phyloP scores from a whole-genome alignment of 2,888 invertebrate species.

The Neoaliturus tenellus region DNA sequence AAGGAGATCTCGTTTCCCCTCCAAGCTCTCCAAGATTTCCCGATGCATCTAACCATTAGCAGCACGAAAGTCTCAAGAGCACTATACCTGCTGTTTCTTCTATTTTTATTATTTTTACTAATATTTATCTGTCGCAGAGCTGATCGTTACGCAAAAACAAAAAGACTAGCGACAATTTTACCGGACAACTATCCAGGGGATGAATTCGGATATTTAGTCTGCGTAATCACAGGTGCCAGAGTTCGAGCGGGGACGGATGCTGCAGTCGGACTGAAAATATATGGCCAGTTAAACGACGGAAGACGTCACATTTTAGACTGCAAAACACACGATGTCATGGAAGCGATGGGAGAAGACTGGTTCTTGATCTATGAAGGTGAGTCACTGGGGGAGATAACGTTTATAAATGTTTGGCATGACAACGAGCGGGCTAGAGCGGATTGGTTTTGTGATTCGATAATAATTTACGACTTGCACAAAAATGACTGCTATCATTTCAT shows the following conservation, averaged over 20 bases:
- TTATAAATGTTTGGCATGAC: neutral
- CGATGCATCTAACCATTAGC: no score
- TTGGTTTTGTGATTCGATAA: conserved; percentile 5
- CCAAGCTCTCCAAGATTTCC: no score
- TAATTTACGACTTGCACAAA: neutral
- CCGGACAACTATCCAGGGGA: neutral
- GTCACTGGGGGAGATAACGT: neutral
- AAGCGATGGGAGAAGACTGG: conserved; percentile 1
- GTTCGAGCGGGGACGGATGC: neutral
- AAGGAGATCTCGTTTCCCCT: no score
- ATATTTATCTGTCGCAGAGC: no score
- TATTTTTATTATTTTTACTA: no score
- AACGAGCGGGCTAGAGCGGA: neutral
- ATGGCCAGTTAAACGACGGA: neutral
- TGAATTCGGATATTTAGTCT: neutral
- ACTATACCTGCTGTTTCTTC: no score
- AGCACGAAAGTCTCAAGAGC: no score
- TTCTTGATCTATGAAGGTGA: neutral
- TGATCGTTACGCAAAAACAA: no score
- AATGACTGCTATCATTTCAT: neutral
- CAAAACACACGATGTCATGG: neutral
- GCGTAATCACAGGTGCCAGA: neutral
- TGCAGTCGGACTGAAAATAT: neutral
- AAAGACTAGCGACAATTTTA: no score
- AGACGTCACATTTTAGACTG: neutral